Percentiles rank a stretch among this genome's conserved stretches.
Evolutionary conservation across 2,797 vertebrate species (phyloP).

Genomic region (Cuculus canorus): DNA sequence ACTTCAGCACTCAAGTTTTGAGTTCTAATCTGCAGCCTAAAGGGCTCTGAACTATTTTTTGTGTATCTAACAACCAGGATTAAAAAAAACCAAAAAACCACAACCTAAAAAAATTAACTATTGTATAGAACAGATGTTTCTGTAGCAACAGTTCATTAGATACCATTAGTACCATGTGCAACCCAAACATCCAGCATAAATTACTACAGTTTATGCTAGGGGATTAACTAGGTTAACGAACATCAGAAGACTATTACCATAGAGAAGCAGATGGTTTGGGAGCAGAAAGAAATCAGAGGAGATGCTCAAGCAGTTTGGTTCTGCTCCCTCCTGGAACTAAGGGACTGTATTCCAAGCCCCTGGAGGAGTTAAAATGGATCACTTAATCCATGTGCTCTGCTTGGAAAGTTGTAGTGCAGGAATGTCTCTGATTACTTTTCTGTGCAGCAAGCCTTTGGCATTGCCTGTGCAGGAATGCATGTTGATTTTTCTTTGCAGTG

Average conservation of each 20-base stretch:
- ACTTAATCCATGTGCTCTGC: not conserved
- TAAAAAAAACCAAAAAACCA: not conserved
- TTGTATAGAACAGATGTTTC: conserved; percentile 45
- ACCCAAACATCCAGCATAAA: conserved; percentile 37
- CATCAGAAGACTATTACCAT: conserved; percentile 18
- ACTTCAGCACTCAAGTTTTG: not conserved
- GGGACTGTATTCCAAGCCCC: not conserved
- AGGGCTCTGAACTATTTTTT: not conserved
- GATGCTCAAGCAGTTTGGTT: not conserved
- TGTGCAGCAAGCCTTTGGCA: not conserved
- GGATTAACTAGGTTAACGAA: conserved; percentile 46
- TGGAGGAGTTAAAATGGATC: not conserved
- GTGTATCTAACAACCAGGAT: not conserved
- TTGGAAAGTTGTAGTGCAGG: not conserved
- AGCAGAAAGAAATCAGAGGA: conserved; percentile 1
- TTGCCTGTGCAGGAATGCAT: not conserved
- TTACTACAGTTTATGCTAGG: conserved; percentile 5
- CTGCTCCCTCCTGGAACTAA: not conserved
- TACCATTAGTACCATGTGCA: conserved; percentile 27
- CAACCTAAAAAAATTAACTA: not conserved
- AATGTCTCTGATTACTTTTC: not conserved
- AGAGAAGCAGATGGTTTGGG: conserved; percentile 40
- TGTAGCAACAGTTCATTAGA: conserved; percentile 42
- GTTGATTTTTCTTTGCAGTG: not conserved
- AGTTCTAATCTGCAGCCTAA: not conserved